phyloP scores from a whole-genome alignment of 2,888 invertebrate species.

The Lycocerus yunnanus region DNA sequence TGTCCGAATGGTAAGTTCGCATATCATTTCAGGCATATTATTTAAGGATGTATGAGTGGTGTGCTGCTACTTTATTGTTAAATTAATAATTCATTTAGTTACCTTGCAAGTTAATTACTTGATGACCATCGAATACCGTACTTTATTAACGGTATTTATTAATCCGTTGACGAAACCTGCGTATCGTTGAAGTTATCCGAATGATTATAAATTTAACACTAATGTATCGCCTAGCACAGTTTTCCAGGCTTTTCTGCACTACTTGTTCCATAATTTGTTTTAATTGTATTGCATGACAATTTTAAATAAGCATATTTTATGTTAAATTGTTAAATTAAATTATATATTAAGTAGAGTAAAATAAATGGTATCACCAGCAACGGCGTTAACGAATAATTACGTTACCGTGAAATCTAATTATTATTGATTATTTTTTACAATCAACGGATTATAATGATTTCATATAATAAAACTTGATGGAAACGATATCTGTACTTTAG shows the following conservation, averaged over 20 bases:
- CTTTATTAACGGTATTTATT: slow-evolving; percentile 42
- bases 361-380: background rate
- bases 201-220: background rate
- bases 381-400: no score
- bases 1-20: slow-evolving; percentile 74
- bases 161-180: slow-evolving; percentile 27
- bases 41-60: background rate
- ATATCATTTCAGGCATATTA: background rate
- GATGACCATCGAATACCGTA: slow-evolving; percentile 39
- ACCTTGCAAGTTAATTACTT: slow-evolving; percentile 28
- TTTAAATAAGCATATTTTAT: background rate
- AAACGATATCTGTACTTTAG: background rate
- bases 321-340: background rate
- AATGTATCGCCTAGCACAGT: background rate
- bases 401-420: background rate
- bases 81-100: slow-evolving; percentile 2
- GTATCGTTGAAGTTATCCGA: background rate
- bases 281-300: slow-evolving; percentile 3
- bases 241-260: background rate
- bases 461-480: background rate
- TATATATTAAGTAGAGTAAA: background rate
- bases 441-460: background rate
- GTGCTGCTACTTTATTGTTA: background rate
- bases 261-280: background rate
- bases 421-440: background rate